Evolutionary conservation across 2,113 vertebrate genomes (phyloP).

Genomic region (Heteronetta atricapilla): DNA sequence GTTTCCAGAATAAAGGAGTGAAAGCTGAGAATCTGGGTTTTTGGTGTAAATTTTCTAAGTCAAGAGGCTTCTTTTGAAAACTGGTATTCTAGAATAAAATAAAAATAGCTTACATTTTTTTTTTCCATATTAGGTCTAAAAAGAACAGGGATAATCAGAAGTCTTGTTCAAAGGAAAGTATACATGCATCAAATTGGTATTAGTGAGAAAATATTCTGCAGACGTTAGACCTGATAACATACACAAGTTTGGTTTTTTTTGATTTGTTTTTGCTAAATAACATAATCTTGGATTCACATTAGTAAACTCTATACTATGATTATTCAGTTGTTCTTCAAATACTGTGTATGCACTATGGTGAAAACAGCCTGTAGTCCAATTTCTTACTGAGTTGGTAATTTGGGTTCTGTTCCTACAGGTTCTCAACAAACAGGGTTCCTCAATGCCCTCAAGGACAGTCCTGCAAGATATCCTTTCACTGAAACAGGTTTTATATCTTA

Average conservation of each 20-base stretch:
- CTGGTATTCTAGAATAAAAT: not conserved
- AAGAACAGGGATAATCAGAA: constrained; percentile 37
- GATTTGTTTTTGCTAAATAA: not conserved
- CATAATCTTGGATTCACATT: not conserved
- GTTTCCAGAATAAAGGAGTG: not conserved
- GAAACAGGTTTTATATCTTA: not conserved
- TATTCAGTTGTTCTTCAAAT: not conserved
- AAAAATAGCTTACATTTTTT: not conserved
- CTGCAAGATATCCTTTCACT: constrained; percentile 97
- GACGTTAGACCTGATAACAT: constrained; percentile 23
- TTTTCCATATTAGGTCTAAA: constrained; percentile 36
- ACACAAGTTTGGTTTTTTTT: not conserved
- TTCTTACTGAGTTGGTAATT: not conserved
- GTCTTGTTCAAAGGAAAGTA: constrained; percentile 30
- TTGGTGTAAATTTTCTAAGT: not conserved
- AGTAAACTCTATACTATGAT: not conserved
- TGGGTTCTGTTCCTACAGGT: constrained; percentile 79
- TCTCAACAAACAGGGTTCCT: constrained; percentile 90
- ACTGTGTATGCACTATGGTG: not conserved
- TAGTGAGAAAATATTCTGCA: constrained; percentile 46
- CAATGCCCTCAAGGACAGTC: constrained; percentile 92
- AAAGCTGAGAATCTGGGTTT: not conserved
- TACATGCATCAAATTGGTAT: constrained; percentile 51
- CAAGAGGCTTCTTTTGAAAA: constrained; percentile 23
- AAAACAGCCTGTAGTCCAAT: not conserved